Evolutionary conservation across 1,140 invertebrate genomes (phyloP).

Genomic region (Caenorhabditis latens): DNA sequence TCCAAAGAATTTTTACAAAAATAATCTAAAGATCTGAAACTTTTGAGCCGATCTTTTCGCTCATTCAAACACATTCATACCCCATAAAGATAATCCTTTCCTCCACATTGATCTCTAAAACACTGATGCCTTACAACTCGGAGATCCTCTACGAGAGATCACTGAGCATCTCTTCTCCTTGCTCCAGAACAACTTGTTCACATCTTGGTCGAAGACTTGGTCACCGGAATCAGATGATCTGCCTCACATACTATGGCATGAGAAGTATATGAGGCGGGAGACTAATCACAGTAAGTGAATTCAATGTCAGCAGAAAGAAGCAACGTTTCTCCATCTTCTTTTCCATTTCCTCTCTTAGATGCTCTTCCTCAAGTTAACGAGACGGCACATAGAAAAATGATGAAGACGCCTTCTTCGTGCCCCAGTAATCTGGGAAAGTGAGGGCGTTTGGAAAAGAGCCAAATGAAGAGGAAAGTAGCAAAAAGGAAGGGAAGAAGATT

Average conservation of each 20-base stretch:
- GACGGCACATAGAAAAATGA: not conserved
- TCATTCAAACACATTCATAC: not conserved
- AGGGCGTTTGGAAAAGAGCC: slow-evolving; percentile 36
- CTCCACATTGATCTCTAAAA: slow-evolving; percentile 18
- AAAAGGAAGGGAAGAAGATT: not conserved
- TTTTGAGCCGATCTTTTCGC: not conserved
- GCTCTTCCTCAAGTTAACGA: slow-evolving; percentile 30
- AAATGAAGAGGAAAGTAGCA: not conserved
- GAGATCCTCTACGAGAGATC: slow-evolving; percentile 19
- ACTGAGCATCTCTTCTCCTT: not conserved
- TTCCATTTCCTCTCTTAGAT: not conserved
- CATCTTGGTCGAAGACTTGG: not conserved
- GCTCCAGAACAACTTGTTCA: not conserved
- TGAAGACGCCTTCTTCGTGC: not conserved
- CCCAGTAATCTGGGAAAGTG: slow-evolving; percentile 51
- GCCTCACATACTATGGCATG: not conserved
- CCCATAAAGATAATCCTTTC: not conserved
- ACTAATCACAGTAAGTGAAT: slow-evolving; percentile 44
- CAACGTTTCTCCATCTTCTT: not conserved
- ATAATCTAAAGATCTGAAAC: no score
- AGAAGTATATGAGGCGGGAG: not conserved
- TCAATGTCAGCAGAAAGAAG: not conserved
- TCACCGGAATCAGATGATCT: slow-evolving; percentile 45
- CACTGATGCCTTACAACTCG: slow-evolving; percentile 20
- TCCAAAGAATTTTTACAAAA: no score